phyloP scores from a whole-genome alignment of 1,140 invertebrate genomes.

The Pararge aegeria region DNA sequence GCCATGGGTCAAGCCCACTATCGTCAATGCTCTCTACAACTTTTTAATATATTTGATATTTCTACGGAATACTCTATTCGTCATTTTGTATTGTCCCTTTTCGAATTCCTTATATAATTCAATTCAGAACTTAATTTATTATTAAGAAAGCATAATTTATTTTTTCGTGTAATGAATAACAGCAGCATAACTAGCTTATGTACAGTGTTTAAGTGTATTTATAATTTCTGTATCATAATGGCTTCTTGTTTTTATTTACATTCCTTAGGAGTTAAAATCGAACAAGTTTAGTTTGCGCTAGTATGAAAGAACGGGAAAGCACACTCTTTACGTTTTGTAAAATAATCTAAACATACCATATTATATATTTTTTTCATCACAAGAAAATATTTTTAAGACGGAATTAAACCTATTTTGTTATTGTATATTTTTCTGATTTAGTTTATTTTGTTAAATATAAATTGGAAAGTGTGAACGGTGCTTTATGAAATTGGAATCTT shows the following conservation, averaged over 20 bases:
- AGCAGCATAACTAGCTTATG: conserved; percentile 59
- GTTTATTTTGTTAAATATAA: conserved; percentile 33
- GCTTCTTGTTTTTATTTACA: conserved; percentile 43
- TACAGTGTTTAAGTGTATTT: conserved; percentile 57
- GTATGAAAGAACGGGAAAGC: not conserved
- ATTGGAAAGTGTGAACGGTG: conserved; percentile 22
- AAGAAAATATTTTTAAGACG: conserved; percentile 47
- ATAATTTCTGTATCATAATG: conserved; percentile 78
- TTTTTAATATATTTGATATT: conserved; percentile 6
- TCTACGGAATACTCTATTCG: conserved; percentile 23
- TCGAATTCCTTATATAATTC: conserved; percentile 16
- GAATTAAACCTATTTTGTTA: conserved; percentile 38
- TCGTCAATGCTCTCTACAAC: not conserved
- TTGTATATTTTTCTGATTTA: conserved; percentile 54
- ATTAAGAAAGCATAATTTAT: conserved; percentile 52
- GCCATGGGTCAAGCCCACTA: not conserved
- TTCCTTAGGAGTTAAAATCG: conserved; percentile 44
- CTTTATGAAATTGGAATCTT: conserved; percentile 25
- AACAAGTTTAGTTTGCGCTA: conserved; percentile 48
- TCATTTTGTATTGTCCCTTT: conserved; percentile 18
- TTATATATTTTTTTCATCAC: conserved; percentile 52
- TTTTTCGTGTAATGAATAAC: conserved; percentile 35
- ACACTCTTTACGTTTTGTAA: conserved; percentile 40
- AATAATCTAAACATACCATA: conserved; percentile 32
- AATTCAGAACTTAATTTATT: conserved; percentile 1